These are phyloP conservation scores for Notodonta ziczac DNA, from an alignment of 2,888 invertebrate species.

Conservation along the genomic window DNA sequence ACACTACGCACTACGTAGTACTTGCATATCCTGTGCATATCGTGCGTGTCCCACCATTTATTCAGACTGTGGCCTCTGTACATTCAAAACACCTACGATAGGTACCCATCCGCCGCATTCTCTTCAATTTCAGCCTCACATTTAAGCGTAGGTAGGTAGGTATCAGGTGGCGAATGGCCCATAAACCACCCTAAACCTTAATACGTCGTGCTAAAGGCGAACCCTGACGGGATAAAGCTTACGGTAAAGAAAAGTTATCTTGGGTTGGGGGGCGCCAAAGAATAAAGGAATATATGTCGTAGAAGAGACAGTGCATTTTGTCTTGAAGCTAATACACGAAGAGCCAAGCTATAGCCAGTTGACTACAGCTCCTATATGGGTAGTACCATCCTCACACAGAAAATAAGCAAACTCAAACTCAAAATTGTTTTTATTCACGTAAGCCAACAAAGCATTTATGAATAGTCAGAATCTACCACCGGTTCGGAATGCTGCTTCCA, in stretches of 20 bases:
- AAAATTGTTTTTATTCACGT: too few relatives aligned
- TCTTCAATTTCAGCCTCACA: neutral
- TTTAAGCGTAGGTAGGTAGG: neutral
- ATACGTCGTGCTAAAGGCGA: neutral
- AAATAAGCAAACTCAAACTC: too few relatives aligned
- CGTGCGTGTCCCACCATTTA: too few relatives aligned
- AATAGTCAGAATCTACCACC: too few relatives aligned
- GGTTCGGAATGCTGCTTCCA: too few relatives aligned
- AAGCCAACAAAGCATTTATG: too few relatives aligned
- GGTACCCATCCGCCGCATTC: neutral
- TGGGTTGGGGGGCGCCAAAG: slow-evolving; percentile 1
- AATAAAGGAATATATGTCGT: neutral
- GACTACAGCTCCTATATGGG: neutral
- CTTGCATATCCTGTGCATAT: too few relatives aligned
- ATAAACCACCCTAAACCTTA: slow-evolving; percentile 3
- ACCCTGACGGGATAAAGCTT: slow-evolving; percentile 1
- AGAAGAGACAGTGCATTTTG: neutral
- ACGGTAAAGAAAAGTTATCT: slow-evolving; percentile 8
- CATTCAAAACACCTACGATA: neutral
- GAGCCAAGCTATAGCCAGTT: neutral
- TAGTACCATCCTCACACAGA: too few relatives aligned
- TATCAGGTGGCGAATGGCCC: slow-evolving; percentile 5
- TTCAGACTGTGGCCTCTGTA: too few relatives aligned
- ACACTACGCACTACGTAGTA: too few relatives aligned
- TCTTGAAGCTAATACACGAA: neutral